Conservation (phyloP, 35 echinoderm and acorn worm genomes). For the Eucidaris tribuloides region DNA sequence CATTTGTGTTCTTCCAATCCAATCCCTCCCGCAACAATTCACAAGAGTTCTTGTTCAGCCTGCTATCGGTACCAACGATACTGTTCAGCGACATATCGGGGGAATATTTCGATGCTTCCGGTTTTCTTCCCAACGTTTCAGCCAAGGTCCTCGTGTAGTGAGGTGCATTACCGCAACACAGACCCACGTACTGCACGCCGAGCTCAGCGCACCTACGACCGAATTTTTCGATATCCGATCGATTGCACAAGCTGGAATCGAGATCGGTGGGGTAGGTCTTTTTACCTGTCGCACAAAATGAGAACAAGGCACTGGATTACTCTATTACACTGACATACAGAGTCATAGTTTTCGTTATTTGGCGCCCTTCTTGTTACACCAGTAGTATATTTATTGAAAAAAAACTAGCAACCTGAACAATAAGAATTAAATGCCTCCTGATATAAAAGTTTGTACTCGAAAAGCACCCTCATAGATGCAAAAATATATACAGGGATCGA, state of each 20-base stretch:
- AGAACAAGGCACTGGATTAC: neutral
- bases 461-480: neutral
- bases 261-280: constrained; percentile 40
- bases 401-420: neutral
- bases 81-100: constrained; percentile 57
- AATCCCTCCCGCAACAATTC: no score
- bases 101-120: constrained; percentile 57
- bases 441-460: neutral
- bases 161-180: constrained; percentile 77
- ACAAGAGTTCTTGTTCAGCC: neutral
- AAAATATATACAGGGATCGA: no score
- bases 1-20: no score
- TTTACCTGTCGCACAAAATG: constrained; percentile 18
- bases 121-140: constrained; percentile 72
- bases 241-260: constrained; percentile 27
- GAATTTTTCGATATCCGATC: constrained; percentile 54
- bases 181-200: constrained; percentile 69
- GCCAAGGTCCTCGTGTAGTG: constrained; percentile 70
- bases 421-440: neutral
- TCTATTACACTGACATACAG: neutral
- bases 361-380: neutral
- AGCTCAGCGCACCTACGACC: constrained; percentile 41
- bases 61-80: constrained; percentile 49
- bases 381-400: neutral
- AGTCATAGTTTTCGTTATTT: neutral